Evolutionary conservation across 1,140 invertebrate species (phyloP).

Genomic region (Euwallacea fornicatus): DNA sequence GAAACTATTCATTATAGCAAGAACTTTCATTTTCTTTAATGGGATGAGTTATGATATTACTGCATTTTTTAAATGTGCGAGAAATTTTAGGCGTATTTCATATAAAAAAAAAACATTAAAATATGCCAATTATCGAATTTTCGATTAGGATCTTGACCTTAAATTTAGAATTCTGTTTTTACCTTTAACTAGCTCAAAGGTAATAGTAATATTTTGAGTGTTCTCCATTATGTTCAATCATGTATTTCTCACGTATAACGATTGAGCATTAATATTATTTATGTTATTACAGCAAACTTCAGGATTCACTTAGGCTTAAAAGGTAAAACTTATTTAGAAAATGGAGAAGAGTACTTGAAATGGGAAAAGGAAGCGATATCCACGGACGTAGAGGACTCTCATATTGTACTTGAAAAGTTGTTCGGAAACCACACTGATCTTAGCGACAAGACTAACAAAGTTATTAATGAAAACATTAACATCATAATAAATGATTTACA

Average conservation of each 20-base stretch:
- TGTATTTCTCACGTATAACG: no score
- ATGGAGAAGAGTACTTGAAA: conserved; percentile 28
- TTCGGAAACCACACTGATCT: conserved; percentile 34
- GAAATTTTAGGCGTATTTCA: no score
- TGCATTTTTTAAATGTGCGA: no score
- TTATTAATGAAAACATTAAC: conserved; percentile 42
- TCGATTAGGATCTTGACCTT: no score
- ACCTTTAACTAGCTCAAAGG: no score
- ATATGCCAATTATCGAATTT: no score
- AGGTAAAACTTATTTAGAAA: conserved; percentile 29
- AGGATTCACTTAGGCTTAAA: conserved; percentile 18
- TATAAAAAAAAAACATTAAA: no score
- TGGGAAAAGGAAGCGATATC: conserved; percentile 27
- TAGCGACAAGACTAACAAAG: conserved; percentile 46
- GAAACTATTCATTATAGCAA: no score
- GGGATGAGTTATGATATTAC: not conserved
- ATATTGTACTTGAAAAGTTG: conserved; percentile 28
- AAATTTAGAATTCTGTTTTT: not conserved
- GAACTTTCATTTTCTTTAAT: no score
- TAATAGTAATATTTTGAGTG: no score
- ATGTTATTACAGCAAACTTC: conserved; percentile 21
- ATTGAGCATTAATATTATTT: no score
- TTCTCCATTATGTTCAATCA: no score
- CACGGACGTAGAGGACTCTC: conserved; percentile 20
- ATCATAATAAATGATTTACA: conserved; percentile 40